A percentile compares a stretch with the other conserved stretches of the same genome.
Evolutionary conservation across 1,140 invertebrate species (phyloP).

Genomic region (Calephelis nemesis): DNA sequence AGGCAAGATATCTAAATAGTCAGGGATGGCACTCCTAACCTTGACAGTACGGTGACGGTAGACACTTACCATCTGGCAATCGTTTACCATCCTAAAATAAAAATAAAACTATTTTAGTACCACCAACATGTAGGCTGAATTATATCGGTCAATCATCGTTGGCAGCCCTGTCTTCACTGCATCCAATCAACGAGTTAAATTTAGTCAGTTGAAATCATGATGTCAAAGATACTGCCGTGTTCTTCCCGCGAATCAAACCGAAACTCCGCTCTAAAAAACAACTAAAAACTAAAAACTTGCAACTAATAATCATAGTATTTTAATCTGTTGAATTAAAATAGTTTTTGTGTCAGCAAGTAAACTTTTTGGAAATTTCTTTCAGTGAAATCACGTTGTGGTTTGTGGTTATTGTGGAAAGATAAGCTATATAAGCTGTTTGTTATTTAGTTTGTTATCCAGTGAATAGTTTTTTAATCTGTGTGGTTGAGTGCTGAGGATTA

Average conservation of each 20-base stretch:
- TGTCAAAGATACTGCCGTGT: constrained; percentile 53
- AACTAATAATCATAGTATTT: too few species aligned
- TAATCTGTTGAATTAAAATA: too few species aligned
- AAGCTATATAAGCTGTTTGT: too few species aligned
- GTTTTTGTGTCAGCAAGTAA: too few species aligned
- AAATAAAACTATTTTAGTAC: constrained; percentile 10
- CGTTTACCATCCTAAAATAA: neutral
- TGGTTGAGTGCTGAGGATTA: constrained; percentile 20
- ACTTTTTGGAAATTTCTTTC: too few species aligned
- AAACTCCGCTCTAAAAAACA: constrained; percentile 7
- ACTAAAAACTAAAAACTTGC: neutral
- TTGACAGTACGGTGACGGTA: neutral
- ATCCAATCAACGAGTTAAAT: constrained; percentile 60
- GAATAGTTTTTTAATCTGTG: constrained; percentile 20
- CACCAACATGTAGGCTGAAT: constrained; percentile 21
- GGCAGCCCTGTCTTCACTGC: constrained; percentile 38
- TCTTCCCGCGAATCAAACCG: constrained; percentile 12
- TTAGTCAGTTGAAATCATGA: constrained; percentile 72
- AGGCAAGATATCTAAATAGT: too few species aligned
- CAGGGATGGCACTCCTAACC: neutral
- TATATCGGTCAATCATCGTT: constrained; percentile 35
- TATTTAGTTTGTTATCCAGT: constrained; percentile 10
- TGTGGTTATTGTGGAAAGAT: constrained; percentile 3
- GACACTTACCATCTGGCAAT: neutral
- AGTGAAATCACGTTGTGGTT: neutral